Evolutionary conservation across 2,113 vertebrate genomes (phyloP).

Genomic region (Coturnix japonica): DNA sequence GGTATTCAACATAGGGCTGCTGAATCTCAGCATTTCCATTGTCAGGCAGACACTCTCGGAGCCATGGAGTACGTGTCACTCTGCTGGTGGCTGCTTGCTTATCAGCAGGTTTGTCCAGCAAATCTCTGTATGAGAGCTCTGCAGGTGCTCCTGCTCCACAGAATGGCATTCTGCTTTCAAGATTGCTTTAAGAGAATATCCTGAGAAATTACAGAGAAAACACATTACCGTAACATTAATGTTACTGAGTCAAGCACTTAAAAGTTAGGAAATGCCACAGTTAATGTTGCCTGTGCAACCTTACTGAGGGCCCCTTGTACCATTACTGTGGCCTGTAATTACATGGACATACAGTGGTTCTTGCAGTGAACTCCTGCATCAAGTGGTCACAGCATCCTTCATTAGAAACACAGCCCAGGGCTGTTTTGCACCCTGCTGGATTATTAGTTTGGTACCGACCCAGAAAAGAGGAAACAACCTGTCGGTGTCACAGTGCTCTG

Average conservation of each 20-base stretch:
- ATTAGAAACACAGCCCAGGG: neutral
- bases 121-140: conserved; percentile 22
- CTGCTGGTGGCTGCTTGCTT: neutral
- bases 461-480: neutral
- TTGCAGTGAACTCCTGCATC: neutral
- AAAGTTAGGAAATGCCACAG: conserved; percentile 36
- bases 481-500: neutral
- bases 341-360: neutral
- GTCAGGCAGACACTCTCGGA: neutral
- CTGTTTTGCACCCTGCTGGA: neutral
- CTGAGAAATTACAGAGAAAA: conserved; percentile 5
- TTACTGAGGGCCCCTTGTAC: neutral
- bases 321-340: conserved; percentile 12
- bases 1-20: neutral
- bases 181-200: conserved; percentile 6
- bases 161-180: neutral
- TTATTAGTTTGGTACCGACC: conserved; percentile 33
- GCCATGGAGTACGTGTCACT: neutral
- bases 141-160: neutral
- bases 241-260: conserved; percentile 29
- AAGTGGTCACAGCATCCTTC: conserved; percentile 8
- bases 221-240: neutral
- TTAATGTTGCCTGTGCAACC: conserved; percentile 11
- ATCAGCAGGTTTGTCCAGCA: accelerated
- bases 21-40: neutral